Evolutionary conservation across 1,140 invertebrate genomes (phyloP).

Genomic region (Drosophila navojoa): DNA sequence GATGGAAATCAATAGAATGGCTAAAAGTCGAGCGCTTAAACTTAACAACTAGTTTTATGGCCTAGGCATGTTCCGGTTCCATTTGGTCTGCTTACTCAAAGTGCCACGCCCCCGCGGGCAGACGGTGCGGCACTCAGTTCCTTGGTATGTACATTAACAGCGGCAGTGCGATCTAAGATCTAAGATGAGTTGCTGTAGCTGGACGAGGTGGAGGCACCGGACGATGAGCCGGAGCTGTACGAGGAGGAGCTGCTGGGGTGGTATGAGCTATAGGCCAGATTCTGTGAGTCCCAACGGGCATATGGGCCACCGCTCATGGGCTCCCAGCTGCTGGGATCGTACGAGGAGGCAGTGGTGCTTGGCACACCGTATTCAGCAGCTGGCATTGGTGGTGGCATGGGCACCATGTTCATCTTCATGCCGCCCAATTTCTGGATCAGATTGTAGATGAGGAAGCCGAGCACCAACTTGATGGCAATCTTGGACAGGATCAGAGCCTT

Average conservation of each 20-base stretch:
- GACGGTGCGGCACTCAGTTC: constrained; percentile 31
- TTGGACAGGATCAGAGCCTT: constrained; percentile 93
- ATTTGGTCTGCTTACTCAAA: constrained; percentile 70
- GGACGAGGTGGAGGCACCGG: constrained; percentile 56
- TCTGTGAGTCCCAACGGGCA: constrained; percentile 89
- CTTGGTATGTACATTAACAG: constrained; percentile 70
- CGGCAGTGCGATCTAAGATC: constrained; percentile 41
- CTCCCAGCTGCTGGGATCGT: constrained; percentile 88
- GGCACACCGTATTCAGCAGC: constrained; percentile 87
- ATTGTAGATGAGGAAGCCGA: constrained; percentile 91
- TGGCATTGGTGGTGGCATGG: constrained; percentile 85
- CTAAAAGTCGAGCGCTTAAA: constrained; percentile 66
- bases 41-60: constrained; percentile 70
- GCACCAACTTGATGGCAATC: constrained; percentile 90
- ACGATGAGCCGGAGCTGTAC: constrained; percentile 85
- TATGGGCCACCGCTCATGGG: constrained; percentile 88
- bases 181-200: constrained; percentile 79
- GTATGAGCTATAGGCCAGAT: constrained; percentile 91
- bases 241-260: constrained; percentile 87
- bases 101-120: constrained; percentile 34
- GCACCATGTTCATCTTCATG: constrained; percentile 90
- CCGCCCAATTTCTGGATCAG: constrained; percentile 88
- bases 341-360: constrained; percentile 87
- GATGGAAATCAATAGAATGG: constrained; percentile 60
- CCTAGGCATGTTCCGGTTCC: constrained; percentile 75